Evolutionary conservation across 2,113 vertebrate genomes (phyloP).

Genomic region (Paracanthobrama guichenoti): DNA sequence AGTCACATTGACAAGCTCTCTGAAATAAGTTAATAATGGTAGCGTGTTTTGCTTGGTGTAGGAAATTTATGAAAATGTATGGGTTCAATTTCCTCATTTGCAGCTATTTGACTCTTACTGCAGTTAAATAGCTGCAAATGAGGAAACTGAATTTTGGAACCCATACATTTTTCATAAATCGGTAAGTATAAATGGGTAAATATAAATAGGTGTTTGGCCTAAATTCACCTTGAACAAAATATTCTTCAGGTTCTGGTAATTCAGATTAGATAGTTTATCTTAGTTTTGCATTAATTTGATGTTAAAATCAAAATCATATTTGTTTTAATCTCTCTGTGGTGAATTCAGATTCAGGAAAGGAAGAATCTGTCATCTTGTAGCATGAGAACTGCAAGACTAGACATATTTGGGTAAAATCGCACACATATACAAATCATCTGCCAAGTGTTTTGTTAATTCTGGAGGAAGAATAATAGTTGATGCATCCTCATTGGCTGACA

Average conservation of each 20-base stretch:
- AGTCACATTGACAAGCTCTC: background rate
- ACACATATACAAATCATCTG: background rate
- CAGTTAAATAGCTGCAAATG: too few relatives aligned
- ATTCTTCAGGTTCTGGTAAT: background rate
- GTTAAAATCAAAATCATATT: background rate
- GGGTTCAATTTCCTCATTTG: background rate
- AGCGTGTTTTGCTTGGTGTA: background rate
- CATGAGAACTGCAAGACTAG: background rate
- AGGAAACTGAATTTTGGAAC: too few relatives aligned
- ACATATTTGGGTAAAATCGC: background rate
- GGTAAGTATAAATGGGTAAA: too few relatives aligned
- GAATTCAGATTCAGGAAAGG: background rate
- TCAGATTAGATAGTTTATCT: background rate
- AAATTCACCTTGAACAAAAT: background rate
- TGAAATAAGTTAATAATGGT: background rate
- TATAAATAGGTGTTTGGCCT: conserved; percentile 4
- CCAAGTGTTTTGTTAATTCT: background rate
- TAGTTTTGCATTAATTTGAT: background rate
- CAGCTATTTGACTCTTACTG: too few relatives aligned
- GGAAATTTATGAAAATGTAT: background rate
- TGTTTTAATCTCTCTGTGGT: background rate
- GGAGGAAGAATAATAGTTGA: background rate
- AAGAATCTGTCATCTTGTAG: background rate
- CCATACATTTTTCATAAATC: too few relatives aligned
- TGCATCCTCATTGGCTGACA: background rate